Evolutionary conservation across 2,888 invertebrate genomes (phyloP).

Genomic region (Lasioglossum leucozonium): DNA sequence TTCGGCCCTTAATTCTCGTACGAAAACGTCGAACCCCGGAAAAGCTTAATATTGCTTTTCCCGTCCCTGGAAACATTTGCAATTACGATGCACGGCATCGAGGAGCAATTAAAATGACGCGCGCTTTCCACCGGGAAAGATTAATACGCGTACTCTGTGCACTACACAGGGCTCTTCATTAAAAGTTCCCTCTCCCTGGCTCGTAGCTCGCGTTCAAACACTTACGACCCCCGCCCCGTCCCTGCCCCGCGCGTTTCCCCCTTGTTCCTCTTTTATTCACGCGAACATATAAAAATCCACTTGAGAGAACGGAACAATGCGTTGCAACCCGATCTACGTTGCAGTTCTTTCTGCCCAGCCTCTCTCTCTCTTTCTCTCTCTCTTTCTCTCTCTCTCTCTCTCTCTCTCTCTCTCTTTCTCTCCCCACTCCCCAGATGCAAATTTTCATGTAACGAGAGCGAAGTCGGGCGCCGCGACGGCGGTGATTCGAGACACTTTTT

Average conservation of each 20-base stretch:
- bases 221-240: background rate
- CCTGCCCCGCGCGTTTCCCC: background rate
- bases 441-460: constrained; percentile 15
- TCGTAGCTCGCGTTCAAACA: constrained; percentile 18
- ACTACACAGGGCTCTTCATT: constrained; percentile 48
- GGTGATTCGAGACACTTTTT: constrained; percentile 9
- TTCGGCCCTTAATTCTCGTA: background rate
- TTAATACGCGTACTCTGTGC: constrained; percentile 43
- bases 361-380: background rate
- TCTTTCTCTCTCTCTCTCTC: background rate
- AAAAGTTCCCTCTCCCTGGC: constrained; percentile 23
- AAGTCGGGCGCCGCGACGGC: background rate
- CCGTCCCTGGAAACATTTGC: constrained; percentile 1
- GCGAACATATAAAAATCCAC: constrained; percentile 24
- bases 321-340: constrained; percentile 9
- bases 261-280: constrained; percentile 10
- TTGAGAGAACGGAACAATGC: constrained; percentile 12
- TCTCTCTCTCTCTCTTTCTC: background rate
- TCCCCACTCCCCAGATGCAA: background rate
- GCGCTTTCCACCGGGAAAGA: constrained; percentile 39
- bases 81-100: constrained; percentile 28
- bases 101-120: constrained; percentile 48
- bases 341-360: background rate
- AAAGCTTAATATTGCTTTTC: constrained; percentile 7
- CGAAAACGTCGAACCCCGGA: background rate